These are phyloP conservation scores for Parapsyche elsis DNA, from an alignment of 1,140 invertebrate genomes.

Conservation along the genomic window DNA sequence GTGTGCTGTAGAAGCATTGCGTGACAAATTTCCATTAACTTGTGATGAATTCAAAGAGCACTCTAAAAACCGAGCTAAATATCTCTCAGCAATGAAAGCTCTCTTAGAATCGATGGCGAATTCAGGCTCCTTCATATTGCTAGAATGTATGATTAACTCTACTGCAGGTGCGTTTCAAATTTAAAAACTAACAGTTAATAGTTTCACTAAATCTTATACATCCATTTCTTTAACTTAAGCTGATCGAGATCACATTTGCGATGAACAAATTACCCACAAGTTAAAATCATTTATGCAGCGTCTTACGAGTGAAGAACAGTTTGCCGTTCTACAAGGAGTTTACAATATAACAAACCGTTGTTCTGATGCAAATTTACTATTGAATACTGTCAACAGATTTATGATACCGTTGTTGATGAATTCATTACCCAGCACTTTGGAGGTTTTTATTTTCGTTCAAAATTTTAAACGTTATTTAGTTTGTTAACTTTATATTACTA, in stretches of 20 bases:
- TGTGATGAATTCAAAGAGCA: conserved; percentile 37
- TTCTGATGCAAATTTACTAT: conserved; percentile 14
- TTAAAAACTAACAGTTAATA: not conserved
- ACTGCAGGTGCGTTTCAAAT: not conserved
- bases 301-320: conserved; percentile 23
- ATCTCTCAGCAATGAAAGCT: conserved; percentile 25
- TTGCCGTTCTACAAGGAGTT: conserved; percentile 22
- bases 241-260: conserved; percentile 48
- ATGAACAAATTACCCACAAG: conserved; percentile 49
- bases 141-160: conserved; percentile 35
- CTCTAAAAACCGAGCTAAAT: conserved; percentile 30
- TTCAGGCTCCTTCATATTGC: conserved; percentile 39
- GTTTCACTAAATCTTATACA: not conserved
- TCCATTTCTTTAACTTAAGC: conserved; percentile 37
- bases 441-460: conserved; percentile 32
- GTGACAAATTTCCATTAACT: conserved; percentile 33
- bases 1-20: conserved; percentile 21
- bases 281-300: conserved; percentile 44
- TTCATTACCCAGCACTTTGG: not conserved
- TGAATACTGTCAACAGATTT: conserved; percentile 45
- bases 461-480: not conserved
- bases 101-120: conserved; percentile 51
- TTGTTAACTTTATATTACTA: not conserved
- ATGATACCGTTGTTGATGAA: conserved; percentile 37
- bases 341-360: conserved; percentile 3